A percentile compares a stretch with the other conserved stretches of the same genome.
Conservation (phyloP, 2,797 vertebrate species). For the Schizopygopsis malacanthus region DNA sequence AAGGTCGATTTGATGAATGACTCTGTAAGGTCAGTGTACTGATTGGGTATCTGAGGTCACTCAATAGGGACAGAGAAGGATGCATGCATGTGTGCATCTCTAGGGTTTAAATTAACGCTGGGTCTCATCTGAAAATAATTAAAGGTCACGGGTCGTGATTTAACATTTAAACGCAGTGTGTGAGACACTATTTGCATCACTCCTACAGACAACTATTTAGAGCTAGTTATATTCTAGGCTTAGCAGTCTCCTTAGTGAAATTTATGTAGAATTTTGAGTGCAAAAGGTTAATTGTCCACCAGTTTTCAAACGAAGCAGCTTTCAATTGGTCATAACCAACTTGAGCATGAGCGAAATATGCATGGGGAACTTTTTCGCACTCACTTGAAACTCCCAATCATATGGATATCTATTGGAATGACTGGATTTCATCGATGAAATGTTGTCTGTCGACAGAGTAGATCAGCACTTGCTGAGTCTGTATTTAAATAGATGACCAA, state of each 20-base stretch:
- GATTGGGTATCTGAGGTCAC: conserved; percentile 73
- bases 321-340: background rate
- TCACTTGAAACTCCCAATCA: background rate
- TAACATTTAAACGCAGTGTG: conserved; percentile 60
- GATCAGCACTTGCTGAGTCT: background rate
- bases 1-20: conserved; percentile 75
- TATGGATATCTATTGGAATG: background rate
- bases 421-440: background rate
- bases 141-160: conserved; percentile 58
- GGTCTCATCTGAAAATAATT: conserved; percentile 71
- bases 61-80: conserved; percentile 56
- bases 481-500: background rate
- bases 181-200: conserved; percentile 24
- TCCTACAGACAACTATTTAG: background rate
- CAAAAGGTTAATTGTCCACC: background rate
- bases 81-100: conserved; percentile 62
- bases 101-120: conserved; percentile 69
- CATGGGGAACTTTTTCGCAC: background rate
- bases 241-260: background rate
- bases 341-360: background rate
- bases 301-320: background rate
- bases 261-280: background rate
- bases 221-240: background rate
- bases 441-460: background rate
- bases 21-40: conserved; percentile 68